A percentile compares a stretch with the other conserved stretches of the same genome.
phyloP scores from a whole-genome alignment of 2,113 vertebrate species.

The Puntigrus tetrazona region DNA sequence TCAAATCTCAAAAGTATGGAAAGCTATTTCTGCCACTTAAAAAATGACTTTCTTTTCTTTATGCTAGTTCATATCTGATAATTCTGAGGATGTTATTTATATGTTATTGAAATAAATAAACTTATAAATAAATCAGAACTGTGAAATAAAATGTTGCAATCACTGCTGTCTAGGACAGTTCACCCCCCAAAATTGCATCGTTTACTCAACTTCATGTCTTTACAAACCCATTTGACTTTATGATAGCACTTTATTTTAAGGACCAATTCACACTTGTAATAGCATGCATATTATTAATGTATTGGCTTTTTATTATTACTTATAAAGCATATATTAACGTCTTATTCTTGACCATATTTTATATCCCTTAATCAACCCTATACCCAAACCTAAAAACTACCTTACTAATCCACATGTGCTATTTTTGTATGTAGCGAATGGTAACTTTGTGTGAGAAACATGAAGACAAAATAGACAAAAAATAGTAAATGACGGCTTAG shows the following conservation, averaged over 20 bases:
- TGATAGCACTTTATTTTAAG: too few relatives aligned
- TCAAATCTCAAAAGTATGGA: too few relatives aligned
- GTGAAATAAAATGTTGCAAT: background rate
- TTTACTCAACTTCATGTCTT: background rate
- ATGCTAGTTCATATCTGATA: too few relatives aligned
- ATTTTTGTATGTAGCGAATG: too few relatives aligned
- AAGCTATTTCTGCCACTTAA: too few relatives aligned
- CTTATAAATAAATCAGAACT: too few relatives aligned
- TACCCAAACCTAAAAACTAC: background rate
- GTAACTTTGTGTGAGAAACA: background rate
- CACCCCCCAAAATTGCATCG: background rate
- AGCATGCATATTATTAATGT: too few relatives aligned
- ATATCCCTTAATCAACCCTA: background rate
- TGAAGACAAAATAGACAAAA: too few relatives aligned
- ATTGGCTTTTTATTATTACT: background rate
- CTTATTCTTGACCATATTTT: background rate
- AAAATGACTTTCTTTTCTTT: too few relatives aligned
- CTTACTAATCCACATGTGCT: background rate
- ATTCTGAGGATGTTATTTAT: too few relatives aligned
- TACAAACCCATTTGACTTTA: background rate
- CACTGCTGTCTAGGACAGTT: background rate
- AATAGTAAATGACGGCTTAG: background rate
- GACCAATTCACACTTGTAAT: too few relatives aligned
- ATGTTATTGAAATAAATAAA: too few relatives aligned
- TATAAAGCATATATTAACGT: background rate